Evolutionary conservation across 1,140 invertebrate species (phyloP).

Genomic region (Heliconius hermathena): DNA sequence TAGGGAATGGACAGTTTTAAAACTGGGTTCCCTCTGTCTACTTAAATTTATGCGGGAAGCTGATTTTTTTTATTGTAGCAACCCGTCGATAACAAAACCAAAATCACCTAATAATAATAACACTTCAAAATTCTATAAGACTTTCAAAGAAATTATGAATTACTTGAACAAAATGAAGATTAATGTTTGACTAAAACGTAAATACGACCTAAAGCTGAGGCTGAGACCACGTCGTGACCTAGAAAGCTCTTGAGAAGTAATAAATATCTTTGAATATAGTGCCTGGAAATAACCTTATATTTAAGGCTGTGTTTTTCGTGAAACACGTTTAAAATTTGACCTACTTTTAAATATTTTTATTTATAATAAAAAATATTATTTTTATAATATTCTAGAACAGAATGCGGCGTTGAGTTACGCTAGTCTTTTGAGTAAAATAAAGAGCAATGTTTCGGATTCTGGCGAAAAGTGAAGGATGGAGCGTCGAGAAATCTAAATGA

Average conservation of each 20-base stretch:
- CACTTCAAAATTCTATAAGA: neutral
- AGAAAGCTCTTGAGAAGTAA: conserved; percentile 14
- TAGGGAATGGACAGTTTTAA: no score
- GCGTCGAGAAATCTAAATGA: no score
- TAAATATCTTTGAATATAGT: conserved; percentile 13
- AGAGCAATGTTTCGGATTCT: no score
- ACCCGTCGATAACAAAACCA: neutral
- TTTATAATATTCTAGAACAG: no score
- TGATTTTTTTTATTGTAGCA: no score
- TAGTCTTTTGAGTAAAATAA: no score
- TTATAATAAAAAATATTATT: no score
- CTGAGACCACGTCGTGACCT: conserved; percentile 13
- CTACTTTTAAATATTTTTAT: neutral
- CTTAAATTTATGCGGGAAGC: no score
- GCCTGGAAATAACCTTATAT: conserved; percentile 5
- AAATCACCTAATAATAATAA: neutral
- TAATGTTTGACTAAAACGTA: conserved; percentile 1
- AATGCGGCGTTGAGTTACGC: no score
- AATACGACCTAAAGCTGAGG: neutral
- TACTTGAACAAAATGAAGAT: conserved; percentile 1
- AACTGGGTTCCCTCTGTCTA: no score
- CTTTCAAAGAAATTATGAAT: neutral
- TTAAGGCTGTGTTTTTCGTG: conserved; percentile 3
- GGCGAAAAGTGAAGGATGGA: no score
- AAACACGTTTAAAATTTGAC: conserved; percentile 1